Percentiles rank a stretch among this genome's conserved stretches.
Conservation (phyloP, 2,797 vertebrate species). For the Amniataba percoides region DNA sequence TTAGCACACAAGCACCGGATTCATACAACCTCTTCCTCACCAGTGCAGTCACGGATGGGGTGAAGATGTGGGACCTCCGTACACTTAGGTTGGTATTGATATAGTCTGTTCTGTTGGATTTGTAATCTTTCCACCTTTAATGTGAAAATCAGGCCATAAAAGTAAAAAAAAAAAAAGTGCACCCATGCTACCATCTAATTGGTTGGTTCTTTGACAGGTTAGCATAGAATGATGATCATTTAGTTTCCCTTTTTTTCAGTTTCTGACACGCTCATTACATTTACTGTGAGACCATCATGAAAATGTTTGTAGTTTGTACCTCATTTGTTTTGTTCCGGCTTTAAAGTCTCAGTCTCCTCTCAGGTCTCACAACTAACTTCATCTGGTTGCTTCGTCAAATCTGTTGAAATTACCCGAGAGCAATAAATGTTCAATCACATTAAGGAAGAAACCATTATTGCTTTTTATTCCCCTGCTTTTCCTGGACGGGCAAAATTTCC, state of each 20-base stretch:
- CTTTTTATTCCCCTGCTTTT: constrained; percentile 14
- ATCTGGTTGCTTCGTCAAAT: background rate
- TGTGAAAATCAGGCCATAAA: constrained; percentile 16
- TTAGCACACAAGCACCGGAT: constrained; percentile 84
- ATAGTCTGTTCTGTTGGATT: constrained; percentile 8
- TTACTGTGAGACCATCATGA: background rate
- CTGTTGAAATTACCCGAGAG: background rate
- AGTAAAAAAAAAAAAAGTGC: background rate
- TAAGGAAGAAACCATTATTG: constrained; percentile 14
- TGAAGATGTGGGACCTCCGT: constrained; percentile 94
- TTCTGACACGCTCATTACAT: background rate
- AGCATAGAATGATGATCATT: background rate
- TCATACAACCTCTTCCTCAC: constrained; percentile 92
- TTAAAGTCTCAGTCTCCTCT: background rate
- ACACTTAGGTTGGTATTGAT: constrained; percentile 86
- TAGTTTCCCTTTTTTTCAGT: background rate
- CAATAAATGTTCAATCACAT: constrained; percentile 8
- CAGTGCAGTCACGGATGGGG: constrained; percentile 88
- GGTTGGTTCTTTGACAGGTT: too few relatives aligned
- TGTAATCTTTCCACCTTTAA: background rate
- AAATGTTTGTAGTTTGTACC: background rate
- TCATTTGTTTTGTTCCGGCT: background rate
- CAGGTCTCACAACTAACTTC: background rate
- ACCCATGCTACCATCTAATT: background rate
- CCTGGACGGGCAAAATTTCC: constrained; percentile 8